Base-by-base conservation (phyloP, 2,113 vertebrate genomes). In the Semicossyphus pulcher region DNA sequence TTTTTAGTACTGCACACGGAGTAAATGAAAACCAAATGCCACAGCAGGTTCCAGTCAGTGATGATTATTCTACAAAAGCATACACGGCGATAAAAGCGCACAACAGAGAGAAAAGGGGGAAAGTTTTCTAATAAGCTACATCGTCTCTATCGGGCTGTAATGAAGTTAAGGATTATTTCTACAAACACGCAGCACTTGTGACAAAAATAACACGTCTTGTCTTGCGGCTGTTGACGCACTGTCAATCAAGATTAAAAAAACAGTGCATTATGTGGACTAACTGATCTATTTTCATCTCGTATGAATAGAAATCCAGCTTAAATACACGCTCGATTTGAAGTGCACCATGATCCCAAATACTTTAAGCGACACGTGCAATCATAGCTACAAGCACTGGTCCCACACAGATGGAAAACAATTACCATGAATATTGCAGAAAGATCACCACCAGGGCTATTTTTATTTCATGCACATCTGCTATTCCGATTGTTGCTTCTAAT, bases 161-260 rank as follows among this genome's bases (percentile, higher is more conserved):
- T 93, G 90, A 83, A 92, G 87, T 90, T 93, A 93, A 91, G 92
- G 88, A 93, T 96, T 95, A 96, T 96, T 95, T 91, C 92, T 91
- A 87, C 89, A 93, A 94, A 93, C 94, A 96, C 94, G 94, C 90
- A 95, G 96, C 94, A 93, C 92, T 91, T 92, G 91, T 80, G 93
- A 95, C 93, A 94, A 93, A 95, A 92, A 95, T 94, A 93, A 87
- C 91, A 95, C 95, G 92, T 92, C 91, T 89, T 88, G 87, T 78
- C 87, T 92, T 90, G 91, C 89, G 92, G 94, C 94, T 92, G 91
- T 90, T 96, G 93, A 90, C 93, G 95, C 93, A 93, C 93, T 95
- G 95, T 94, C 95, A 96, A 94, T 96, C 95, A 95, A 47, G 76
- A 51, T n/a, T 75, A 90, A 86, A 88, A 86, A 91, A 93, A 93